Conservation (phyloP, 2,113 vertebrate species). For the Ammodytes marinus region DNA sequence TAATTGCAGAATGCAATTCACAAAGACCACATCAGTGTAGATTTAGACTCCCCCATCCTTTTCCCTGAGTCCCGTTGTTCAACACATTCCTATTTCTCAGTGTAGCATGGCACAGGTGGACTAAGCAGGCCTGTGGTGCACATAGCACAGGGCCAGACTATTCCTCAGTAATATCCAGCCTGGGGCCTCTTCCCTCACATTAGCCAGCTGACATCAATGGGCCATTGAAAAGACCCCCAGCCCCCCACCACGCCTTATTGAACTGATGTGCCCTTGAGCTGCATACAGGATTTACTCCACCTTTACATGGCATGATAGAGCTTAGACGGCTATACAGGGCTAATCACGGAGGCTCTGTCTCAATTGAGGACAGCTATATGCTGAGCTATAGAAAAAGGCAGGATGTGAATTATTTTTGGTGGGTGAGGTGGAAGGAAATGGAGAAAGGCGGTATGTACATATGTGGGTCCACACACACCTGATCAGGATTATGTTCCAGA, state of each 20-base stretch:
- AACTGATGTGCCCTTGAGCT: slow-evolving; percentile 77
- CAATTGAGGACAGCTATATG: slow-evolving; percentile 69
- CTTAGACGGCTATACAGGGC: slow-evolving; percentile 53
- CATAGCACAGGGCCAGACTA: slow-evolving; percentile 70
- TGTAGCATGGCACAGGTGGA: slow-evolving; percentile 86
- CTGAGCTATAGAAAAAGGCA: slow-evolving; percentile 63
- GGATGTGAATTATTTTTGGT: slow-evolving; percentile 61
- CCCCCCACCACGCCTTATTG: slow-evolving; percentile 73
- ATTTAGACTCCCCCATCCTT: slow-evolving; percentile 33
- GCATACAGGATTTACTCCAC: slow-evolving; percentile 68
- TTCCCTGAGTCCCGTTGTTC: slow-evolving; percentile 62
- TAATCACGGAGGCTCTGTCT: slow-evolving; percentile 53
- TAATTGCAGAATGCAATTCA: slow-evolving; percentile 4
- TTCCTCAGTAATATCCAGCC: slow-evolving; percentile 80
- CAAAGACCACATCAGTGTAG: slow-evolving; percentile 32
- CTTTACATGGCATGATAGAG: slow-evolving; percentile 71
- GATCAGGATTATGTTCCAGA: slow-evolving; percentile 97
- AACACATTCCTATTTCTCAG: slow-evolving; percentile 83
- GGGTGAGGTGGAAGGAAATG: slow-evolving; percentile 68
- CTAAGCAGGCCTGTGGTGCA: slow-evolving; percentile 60
- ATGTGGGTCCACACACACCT: slow-evolving; percentile 85
- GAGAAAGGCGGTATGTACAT: slow-evolving; percentile 8
- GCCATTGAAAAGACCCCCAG: slow-evolving; percentile 76
- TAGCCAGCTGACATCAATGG: slow-evolving; percentile 71
- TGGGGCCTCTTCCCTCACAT: slow-evolving; percentile 69